Conservation (phyloP, 2,888 invertebrate genomes). For the Tetragonula carbonaria region DNA sequence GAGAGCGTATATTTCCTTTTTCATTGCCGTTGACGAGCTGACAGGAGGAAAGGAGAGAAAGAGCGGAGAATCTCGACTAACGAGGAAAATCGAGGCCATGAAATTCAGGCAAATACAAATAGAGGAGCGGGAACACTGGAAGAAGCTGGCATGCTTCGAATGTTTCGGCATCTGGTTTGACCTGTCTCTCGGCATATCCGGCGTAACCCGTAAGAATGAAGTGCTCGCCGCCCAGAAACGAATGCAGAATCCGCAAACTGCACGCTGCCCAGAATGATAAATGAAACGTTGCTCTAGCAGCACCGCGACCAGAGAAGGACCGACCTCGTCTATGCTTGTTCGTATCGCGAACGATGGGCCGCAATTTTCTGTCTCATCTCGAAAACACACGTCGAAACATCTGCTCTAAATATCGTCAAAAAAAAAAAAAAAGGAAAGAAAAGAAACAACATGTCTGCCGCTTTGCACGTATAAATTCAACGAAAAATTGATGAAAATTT, state of each 20-base stretch:
- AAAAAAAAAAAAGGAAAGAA: not conserved
- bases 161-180: constrained; percentile 54
- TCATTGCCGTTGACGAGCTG: constrained; percentile 50
- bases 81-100: constrained; percentile 49
- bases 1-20: constrained; percentile 30
- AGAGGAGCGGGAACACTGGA: constrained; percentile 26
- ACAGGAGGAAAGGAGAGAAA: constrained; percentile 48
- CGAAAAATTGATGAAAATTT: not conserved
- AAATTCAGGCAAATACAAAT: constrained; percentile 44
- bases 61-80: constrained; percentile 39
- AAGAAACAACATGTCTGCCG: not conserved
- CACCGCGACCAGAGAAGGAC: constrained; percentile 7
- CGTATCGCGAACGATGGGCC: constrained; percentile 18
- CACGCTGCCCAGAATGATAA: constrained; percentile 58
- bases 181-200: constrained; percentile 54
- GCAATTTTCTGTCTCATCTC: constrained; percentile 41
- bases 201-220: constrained; percentile 59
- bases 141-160: constrained; percentile 52
- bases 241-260: constrained; percentile 66
- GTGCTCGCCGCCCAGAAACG: constrained; percentile 56
- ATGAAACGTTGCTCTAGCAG: constrained; percentile 58
- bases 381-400: constrained; percentile 13
- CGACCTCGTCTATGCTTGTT: constrained; percentile 16
- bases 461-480: not conserved
- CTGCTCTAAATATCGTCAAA: not conserved